A percentile compares a stretch with the other conserved stretches of the same genome.
These are phyloP conservation scores for Crepidodera aurea DNA, from an alignment of 2,888 invertebrate species.

Conservation along the genomic window DNA sequence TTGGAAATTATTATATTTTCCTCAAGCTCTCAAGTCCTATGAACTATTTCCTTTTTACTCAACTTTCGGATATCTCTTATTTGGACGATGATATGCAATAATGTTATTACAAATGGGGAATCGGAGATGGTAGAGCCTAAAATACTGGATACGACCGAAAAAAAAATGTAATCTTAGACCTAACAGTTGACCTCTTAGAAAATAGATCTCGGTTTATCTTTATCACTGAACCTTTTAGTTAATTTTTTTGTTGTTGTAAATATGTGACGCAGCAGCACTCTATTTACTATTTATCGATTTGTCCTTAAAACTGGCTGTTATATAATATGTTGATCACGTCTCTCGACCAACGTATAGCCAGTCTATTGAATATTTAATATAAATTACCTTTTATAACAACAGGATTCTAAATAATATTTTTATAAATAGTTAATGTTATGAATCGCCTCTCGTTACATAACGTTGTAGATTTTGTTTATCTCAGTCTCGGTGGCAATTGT, in stretches of 20 bases:
- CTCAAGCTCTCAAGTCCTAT: too few relatives aligned
- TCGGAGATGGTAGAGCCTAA: too few relatives aligned
- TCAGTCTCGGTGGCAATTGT: background rate
- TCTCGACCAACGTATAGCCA: slow-evolving; percentile 15
- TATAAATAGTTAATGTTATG: slow-evolving; percentile 30
- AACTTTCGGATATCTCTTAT: too few relatives aligned
- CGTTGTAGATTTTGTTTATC: slow-evolving; percentile 22
- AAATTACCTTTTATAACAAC: slow-evolving; percentile 33
- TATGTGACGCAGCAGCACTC: slow-evolving; percentile 42
- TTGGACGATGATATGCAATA: too few relatives aligned
- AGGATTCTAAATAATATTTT: slow-evolving; percentile 30
- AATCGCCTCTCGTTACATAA: slow-evolving; percentile 17
- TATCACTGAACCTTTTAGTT: too few relatives aligned
- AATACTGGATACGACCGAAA: too few relatives aligned
- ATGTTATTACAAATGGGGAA: too few relatives aligned
- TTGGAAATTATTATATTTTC: too few relatives aligned
- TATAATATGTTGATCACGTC: slow-evolving; percentile 19
- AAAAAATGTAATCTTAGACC: too few relatives aligned
- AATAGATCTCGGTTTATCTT: too few relatives aligned
- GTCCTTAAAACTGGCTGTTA: slow-evolving; percentile 39
- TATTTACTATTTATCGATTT: slow-evolving; percentile 45
- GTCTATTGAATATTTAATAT: slow-evolving; percentile 35
- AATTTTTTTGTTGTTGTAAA: slow-evolving; percentile 9
- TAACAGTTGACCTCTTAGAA: too few relatives aligned
- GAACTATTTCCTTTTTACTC: too few relatives aligned